Conservation (phyloP, 1,140 invertebrate species). For the Drosophila ogumai region DNA sequence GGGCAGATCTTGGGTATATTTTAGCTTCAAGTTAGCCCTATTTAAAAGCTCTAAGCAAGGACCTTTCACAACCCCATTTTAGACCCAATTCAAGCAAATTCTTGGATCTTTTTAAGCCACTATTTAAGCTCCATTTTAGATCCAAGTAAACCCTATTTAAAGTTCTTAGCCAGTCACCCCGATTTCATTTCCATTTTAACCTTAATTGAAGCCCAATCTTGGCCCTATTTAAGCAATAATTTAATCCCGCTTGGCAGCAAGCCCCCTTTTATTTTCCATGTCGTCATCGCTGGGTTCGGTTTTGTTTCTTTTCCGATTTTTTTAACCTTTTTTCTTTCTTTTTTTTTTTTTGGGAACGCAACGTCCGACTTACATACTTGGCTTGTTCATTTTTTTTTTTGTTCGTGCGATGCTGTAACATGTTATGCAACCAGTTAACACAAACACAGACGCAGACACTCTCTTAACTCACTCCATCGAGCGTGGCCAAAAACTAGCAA, state of each 20-base stretch:
- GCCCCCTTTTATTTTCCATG: conserved; percentile 47
- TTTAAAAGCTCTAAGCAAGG: too few species aligned
- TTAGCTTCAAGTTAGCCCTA: too few species aligned
- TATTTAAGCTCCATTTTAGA: not conserved
- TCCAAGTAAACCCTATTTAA: not conserved
- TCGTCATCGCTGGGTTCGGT: conserved; percentile 75
- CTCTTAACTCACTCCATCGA: conserved; percentile 49
- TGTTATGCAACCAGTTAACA: conserved; percentile 76
- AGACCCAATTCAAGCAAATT: too few species aligned
- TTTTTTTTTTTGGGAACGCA: conserved; percentile 48
- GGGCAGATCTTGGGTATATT: too few species aligned
- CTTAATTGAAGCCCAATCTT: not conserved
- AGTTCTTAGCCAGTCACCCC: not conserved
- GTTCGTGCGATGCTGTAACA: conserved; percentile 80
- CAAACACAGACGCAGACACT: conserved; percentile 34
- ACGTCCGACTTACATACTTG: conserved; percentile 45
- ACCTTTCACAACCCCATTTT: too few species aligned
- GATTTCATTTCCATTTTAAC: not conserved
- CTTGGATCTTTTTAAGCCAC: not conserved
- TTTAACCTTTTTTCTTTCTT: conserved; percentile 15
- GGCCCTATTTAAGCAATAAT: conserved; percentile 10
- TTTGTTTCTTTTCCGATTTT: conserved; percentile 37
- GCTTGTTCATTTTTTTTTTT: conserved; percentile 44
- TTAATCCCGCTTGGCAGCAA: not conserved
- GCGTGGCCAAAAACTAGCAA: conserved; percentile 45